A percentile compares a stretch with the other conserved stretches of the same genome.
Evolutionary conservation across 1,140 invertebrate species (phyloP).

Genomic region (Liolophura sinensis): DNA sequence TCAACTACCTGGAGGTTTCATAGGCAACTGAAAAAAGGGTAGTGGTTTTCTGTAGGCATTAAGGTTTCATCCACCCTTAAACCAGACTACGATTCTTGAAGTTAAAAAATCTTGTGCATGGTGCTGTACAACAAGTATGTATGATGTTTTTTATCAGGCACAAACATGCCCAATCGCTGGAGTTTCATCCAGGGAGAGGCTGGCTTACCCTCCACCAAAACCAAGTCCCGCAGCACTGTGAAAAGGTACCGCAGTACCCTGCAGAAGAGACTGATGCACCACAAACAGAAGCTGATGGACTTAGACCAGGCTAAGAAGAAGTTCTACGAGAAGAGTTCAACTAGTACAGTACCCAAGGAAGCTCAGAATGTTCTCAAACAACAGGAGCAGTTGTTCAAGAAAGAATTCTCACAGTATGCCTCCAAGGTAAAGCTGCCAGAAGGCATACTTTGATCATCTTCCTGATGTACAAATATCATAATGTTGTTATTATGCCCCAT

Average conservation of each 20-base stretch:
- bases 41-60: too few species aligned
- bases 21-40: too few species aligned
- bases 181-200: constrained; percentile 52
- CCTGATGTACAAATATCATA: background rate
- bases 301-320: constrained; percentile 68
- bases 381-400: constrained; percentile 67
- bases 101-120: too few species aligned
- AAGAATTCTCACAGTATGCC: constrained; percentile 58
- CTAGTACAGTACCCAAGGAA: constrained; percentile 30
- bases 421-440: constrained; percentile 48
- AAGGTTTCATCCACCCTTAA: too few species aligned
- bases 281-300: constrained; percentile 74
- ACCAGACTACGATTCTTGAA: too few species aligned
- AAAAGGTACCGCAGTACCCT: constrained; percentile 68
- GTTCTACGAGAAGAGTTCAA: constrained; percentile 37
- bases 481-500: too few species aligned
- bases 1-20: too few species aligned
- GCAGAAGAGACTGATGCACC: constrained; percentile 72
- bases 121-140: background rate
- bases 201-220: constrained; percentile 19
- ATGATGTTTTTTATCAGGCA: constrained; percentile 9
- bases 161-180: constrained; percentile 42
- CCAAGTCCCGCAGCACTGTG: constrained; percentile 27
- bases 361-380: constrained; percentile 65
- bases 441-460: background rate